phyloP scores from a whole-genome alignment of 1,140 invertebrate species.

The Drosophila sucinea region DNA sequence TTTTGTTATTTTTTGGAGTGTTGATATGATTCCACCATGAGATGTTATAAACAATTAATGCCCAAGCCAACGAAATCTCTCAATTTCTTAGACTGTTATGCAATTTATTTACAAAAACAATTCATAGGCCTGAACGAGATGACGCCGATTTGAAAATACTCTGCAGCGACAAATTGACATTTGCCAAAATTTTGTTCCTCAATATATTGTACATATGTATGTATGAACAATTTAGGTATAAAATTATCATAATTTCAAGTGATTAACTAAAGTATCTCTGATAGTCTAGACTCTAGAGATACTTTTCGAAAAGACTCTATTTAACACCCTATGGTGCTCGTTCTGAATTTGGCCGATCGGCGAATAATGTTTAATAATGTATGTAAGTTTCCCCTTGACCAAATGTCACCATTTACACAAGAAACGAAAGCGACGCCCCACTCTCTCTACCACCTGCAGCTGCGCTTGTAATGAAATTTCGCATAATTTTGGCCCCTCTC shows the following conservation, averaged over 20 bases:
- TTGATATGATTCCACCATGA: constrained; percentile 13
- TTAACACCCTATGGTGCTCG: too few relatives aligned
- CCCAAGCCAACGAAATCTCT: constrained; percentile 15
- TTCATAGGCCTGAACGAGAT: too few relatives aligned
- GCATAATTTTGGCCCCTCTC: constrained; percentile 59
- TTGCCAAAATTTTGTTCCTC: too few relatives aligned
- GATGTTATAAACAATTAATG: constrained; percentile 44
- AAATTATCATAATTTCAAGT: too few relatives aligned
- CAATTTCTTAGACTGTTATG: constrained; percentile 33
- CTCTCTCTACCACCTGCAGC: not conserved
- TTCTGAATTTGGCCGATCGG: not conserved
- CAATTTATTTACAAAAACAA: constrained; percentile 22
- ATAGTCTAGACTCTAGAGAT: too few relatives aligned
- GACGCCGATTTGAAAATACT: too few relatives aligned
- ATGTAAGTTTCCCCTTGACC: constrained; percentile 36
- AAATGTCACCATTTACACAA: constrained; percentile 57
- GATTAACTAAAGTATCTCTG: too few relatives aligned
- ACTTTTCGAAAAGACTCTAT: too few relatives aligned
- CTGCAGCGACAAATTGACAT: too few relatives aligned
- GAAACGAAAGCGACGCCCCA: constrained; percentile 35
- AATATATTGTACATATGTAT: too few relatives aligned
- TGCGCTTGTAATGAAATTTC: constrained; percentile 57
- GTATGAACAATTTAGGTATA: too few relatives aligned
- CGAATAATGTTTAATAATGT: constrained; percentile 30
- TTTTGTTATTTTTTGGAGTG: constrained; percentile 20